Evolutionary conservation across 1,140 invertebrate genomes (phyloP).

Genomic region (Anthonomus grandis): DNA sequence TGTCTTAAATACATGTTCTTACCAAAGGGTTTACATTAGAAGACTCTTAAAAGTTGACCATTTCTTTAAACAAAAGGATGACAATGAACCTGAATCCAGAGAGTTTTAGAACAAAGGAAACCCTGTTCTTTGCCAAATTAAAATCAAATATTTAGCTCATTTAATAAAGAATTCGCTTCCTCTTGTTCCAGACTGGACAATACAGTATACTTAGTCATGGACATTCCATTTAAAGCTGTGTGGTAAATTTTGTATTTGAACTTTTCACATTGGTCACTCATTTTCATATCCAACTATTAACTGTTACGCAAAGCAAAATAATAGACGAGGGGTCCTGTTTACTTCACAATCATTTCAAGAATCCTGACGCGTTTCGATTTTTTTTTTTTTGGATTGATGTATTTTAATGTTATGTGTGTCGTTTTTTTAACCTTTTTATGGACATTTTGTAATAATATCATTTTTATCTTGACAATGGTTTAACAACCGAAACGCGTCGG

Average conservation of each 20-base stretch:
- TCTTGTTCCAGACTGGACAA: slow-evolving; percentile 61
- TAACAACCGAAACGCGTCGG: too few species aligned
- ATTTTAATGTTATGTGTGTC: too few species aligned
- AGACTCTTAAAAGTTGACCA: not conserved
- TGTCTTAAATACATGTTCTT: not conserved
- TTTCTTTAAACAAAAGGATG: slow-evolving; percentile 4
- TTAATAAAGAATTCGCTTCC: slow-evolving; percentile 62
- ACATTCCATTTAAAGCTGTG: slow-evolving; percentile 75
- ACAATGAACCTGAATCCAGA: slow-evolving; percentile 1
- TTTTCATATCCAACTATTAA: slow-evolving; percentile 13
- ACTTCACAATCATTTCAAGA: too few species aligned
- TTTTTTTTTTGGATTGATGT: too few species aligned
- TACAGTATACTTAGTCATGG: slow-evolving; percentile 70
- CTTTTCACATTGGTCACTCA: slow-evolving; percentile 36
- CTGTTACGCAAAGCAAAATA: too few species aligned
- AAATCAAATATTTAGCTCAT: slow-evolving; percentile 54
- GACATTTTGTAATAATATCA: too few species aligned
- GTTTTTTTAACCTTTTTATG: too few species aligned
- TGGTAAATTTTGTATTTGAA: slow-evolving; percentile 66
- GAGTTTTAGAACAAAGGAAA: slow-evolving; percentile 22
- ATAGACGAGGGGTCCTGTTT: too few species aligned
- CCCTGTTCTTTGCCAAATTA: not conserved
- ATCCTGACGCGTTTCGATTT: too few species aligned
- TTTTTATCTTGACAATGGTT: too few species aligned
- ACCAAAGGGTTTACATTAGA: not conserved